Base-by-base conservation (phyloP, 2,888 invertebrate species). In the Cordylochernes scorpioides region DNA sequence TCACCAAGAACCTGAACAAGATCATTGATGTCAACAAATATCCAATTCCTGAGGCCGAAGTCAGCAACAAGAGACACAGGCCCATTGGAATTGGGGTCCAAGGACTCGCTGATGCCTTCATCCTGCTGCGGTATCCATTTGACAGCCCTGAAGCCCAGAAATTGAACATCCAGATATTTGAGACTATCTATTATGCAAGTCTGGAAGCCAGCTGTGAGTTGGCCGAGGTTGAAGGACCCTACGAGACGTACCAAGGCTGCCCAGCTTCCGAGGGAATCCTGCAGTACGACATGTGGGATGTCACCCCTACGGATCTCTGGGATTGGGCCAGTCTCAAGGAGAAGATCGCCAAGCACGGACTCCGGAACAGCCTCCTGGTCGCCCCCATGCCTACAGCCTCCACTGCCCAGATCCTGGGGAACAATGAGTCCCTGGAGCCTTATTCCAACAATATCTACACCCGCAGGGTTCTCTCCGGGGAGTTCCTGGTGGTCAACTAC, bases 351-450 rank as follows among this genome's bases (percentile, higher is more conserved):
- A 61, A 71, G 54, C 64, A 78, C 54, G 97, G 97, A 7, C 59
- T 94, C 0, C 61, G 94, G 32, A 97, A 97, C 58, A 88, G 88
- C 3, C 59, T 91, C 16, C 58, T 97, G 13, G 44, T 94, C 38
- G 91, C 94, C 0, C 91, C 91, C 1, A 97, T 97, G 94, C 94
- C 94, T 1, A 97, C 94, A 4, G 91, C 94, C 6, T 88, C 91
- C 2, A 97, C 94, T 0, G 94, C 97, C 3, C 94, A 97, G 57
- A 99, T 99, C 48, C 64, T 97, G 25, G 97, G 97, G 12, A 99
- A 97, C 51, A 97, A 94, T 51, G 94, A 97, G 54, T 80, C 88
- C 0, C 74, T 91, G 47, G 97, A 97, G 54, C 82, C 97, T 0
- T 97, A 91, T 53, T 94, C 91, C 1, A 86, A 80, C 18, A 97